These are phyloP conservation scores for Morpho helenor DNA, from an alignment of 2,888 invertebrate species.

Conservation along the genomic window DNA sequence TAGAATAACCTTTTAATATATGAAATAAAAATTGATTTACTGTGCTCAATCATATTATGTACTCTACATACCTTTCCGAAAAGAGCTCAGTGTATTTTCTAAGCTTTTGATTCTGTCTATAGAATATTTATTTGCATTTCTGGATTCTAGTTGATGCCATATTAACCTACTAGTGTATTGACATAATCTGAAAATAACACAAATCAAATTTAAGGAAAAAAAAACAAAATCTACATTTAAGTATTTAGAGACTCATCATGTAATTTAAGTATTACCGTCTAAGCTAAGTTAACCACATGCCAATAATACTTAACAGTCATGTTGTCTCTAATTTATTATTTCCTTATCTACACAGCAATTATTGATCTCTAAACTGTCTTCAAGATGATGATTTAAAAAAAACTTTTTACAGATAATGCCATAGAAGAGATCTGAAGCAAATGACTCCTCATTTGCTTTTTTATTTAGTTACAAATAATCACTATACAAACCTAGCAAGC, in stretches of 20 bases:
- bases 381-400: no score
- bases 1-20: no score
- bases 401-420: no score
- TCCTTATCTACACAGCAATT: no score
- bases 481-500: constrained; percentile 65
- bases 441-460: no score
- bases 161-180: constrained; percentile 90
- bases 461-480: no score
- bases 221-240: background rate
- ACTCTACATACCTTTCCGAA: constrained; percentile 84
- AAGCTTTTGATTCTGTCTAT: constrained; percentile 88
- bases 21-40: background rate
- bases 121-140: constrained; percentile 80
- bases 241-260: background rate
- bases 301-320: no score
- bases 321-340: no score
- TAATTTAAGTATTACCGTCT: background rate
- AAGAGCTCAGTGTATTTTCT: constrained; percentile 90
- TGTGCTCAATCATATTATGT: no score
- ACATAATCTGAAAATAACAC: constrained; percentile 77
- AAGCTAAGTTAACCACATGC: no score
- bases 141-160: constrained; percentile 87
- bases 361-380: no score
- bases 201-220: background rate
- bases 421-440: no score